Base-by-base conservation (phyloP, 2,113 vertebrate species). In the Pavo muticus region DNA sequence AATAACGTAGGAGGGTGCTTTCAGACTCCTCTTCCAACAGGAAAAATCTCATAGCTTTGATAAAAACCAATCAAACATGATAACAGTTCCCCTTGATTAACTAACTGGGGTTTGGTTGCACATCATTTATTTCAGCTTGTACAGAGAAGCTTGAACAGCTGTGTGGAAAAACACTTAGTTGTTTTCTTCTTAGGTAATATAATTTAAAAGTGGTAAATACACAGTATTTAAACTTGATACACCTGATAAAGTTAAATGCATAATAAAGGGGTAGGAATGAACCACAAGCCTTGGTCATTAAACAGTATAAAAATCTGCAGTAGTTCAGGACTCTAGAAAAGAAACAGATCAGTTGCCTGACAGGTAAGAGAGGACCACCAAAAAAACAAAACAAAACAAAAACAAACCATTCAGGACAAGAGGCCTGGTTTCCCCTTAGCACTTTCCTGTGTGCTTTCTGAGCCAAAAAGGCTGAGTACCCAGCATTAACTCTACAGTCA, bases 141-240 rank as follows among this genome's bases (percentile, higher is more conserved):
- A 97, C 97, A 97, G 96, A 97, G 97, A 97, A 96, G 95, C 95
- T 97, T 94, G 65, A 97, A 97, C 94, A 96, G 93, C 83, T 91
- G 71, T 94, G 77, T 97, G 97, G 94, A 97, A 97, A 96, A 97
- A 97, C 96, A 97, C 71, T 71, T 73, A 67, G 88, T 69, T 71
- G 63, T 48, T 80, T 88, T 91, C 69, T 96, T 84, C 87, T 91
- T 95, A 89, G 85, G 87, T 96, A 97, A 96, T 95, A 95, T 96
- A 96, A 97, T 96, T 97, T 96, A 96, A 93, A 97, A 97, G 96
- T 97, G 97, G 94, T 98, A 98, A 98, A 98, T 98, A 98, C 98
- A 98, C 96, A 98, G 97, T 98, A 98, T 98, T 97, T 97, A 98
- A 96, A 97, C 97, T 97, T 95, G 97, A 95, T 98, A 97, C 97